phyloP scores from a whole-genome alignment of 2,888 invertebrate species.

The Iphiclides podalirius region DNA sequence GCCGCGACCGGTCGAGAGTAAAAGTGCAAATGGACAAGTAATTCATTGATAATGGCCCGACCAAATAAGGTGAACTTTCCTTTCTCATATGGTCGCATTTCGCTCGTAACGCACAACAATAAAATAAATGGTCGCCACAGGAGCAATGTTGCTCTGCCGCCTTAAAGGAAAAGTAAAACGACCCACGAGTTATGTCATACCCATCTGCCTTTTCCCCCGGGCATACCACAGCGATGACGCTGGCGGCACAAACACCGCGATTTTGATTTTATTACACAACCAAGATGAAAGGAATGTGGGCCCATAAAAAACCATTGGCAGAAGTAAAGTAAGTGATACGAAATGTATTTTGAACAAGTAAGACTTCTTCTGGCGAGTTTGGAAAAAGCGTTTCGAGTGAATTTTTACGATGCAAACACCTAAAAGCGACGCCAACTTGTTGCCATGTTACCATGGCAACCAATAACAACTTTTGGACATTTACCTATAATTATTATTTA shows the following conservation, averaged over 20 bases:
- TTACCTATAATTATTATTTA: too few species aligned
- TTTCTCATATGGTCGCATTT: conserved; percentile 21
- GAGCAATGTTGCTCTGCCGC: conserved; percentile 6
- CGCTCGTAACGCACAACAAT: conserved; percentile 15
- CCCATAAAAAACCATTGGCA: too few species aligned
- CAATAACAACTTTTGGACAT: too few species aligned
- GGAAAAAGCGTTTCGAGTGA: too few species aligned
- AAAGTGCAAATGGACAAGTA: conserved; percentile 24
- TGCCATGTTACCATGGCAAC: too few species aligned
- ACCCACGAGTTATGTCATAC: background rate
- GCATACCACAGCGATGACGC: conserved; percentile 4
- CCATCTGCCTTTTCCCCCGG: conserved; percentile 1
- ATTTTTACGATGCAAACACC: too few species aligned
- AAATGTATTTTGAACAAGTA: too few species aligned
- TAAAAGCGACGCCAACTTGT: too few species aligned
- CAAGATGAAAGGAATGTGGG: too few species aligned
- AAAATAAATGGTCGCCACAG: conserved; percentile 23
- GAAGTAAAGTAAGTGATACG: too few species aligned
- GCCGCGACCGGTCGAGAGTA: conserved; percentile 14
- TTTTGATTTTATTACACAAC: too few species aligned
- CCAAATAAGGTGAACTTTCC: conserved; percentile 25
- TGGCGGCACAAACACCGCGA: background rate
- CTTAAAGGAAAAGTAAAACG: background rate
- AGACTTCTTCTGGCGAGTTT: too few species aligned
- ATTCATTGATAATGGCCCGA: conserved; percentile 15